Evolutionary conservation across 2,888 invertebrate genomes (phyloP).

Genomic region (Nasonia oneida): DNA sequence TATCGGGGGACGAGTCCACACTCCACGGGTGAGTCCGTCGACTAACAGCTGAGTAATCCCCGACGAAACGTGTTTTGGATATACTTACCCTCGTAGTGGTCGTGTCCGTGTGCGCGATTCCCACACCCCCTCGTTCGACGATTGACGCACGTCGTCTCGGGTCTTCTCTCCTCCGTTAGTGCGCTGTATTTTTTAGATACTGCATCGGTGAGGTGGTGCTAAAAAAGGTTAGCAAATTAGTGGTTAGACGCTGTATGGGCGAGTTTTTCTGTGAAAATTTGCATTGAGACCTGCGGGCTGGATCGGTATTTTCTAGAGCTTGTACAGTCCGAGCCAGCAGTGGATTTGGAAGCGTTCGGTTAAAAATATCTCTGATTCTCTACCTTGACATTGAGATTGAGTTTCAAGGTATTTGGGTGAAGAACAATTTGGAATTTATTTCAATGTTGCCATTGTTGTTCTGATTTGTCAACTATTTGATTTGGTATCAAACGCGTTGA

Average conservation of each 20-base stretch:
- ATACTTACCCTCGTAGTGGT: background rate
- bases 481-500: background rate
- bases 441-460: slow-evolving; percentile 4
- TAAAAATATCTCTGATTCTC: slow-evolving; percentile 54
- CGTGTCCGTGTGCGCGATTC: background rate
- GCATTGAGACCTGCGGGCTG: background rate
- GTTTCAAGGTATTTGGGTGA: slow-evolving; percentile 6
- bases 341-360: slow-evolving; percentile 5
- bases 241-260: background rate
- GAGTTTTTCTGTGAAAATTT: background rate
- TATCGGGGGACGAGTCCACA: background rate
- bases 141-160: slow-evolving; percentile 43
- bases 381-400: slow-evolving; percentile 58
- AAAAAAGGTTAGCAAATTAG: slow-evolving; percentile 22
- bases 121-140: slow-evolving; percentile 40
- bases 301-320: background rate
- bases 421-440: slow-evolving; percentile 7
- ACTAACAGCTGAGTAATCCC: slow-evolving; percentile 22
- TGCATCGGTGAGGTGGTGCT: background rate
- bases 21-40: background rate
- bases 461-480: background rate
- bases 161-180: background rate
- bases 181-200: slow-evolving; percentile 1
- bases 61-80: background rate
- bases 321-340: background rate